Evolutionary conservation across 1,140 invertebrate genomes (phyloP), one percentile per base, ranked within the genome.

Genomic region (Drepana arcuata): DNA sequence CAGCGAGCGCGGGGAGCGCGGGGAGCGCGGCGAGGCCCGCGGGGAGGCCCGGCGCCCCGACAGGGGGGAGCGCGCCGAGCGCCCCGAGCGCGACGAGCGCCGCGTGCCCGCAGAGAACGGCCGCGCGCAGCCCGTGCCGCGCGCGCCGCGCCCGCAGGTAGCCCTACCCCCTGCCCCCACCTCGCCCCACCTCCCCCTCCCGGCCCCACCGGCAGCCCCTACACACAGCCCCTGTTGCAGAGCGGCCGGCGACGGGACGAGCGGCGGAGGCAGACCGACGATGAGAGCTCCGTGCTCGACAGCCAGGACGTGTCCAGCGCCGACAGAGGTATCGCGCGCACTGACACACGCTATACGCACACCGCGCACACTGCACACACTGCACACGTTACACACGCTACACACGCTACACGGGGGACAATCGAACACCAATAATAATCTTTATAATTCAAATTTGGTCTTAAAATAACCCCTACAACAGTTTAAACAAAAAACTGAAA

Each of bases 251-350:
- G 88, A 54, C 84, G 88, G 45, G 87, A 88, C 42, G 90, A 87
- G 55, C 82, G 86, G 46, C 89, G 90, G 40, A 83, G 92, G 59
- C 90, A 89, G 41, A 91, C 88, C 1, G 92, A 93, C 68, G 92
- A 94, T 39, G 92, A 93, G 66, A 91, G 91, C 49, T 92, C 90
- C 26, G 89, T 92, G 25, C 85, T 93, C 24, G 92, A 93, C 67
- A 92, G 88, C 71, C 90, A 91, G 71, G 91, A 92, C 51, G 88
- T 91, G 24, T 90, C 90, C 38, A 92, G 89, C 84, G 88, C 91
- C 27, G 91, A 93, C 74, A 84, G 90, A 89, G 91, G 91, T 93
- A 47, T 35, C 37, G 32, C 29, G 35, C 0, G 1, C 14, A 14
- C 10, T 2, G 9, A 7, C 13, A n/a, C n/a, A n/a, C n/a, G n/a